Evolutionary conservation across 2,113 vertebrate species (phyloP), one percentile per base, ranked within the genome.

Genomic region (Anoura caudifer): DNA sequence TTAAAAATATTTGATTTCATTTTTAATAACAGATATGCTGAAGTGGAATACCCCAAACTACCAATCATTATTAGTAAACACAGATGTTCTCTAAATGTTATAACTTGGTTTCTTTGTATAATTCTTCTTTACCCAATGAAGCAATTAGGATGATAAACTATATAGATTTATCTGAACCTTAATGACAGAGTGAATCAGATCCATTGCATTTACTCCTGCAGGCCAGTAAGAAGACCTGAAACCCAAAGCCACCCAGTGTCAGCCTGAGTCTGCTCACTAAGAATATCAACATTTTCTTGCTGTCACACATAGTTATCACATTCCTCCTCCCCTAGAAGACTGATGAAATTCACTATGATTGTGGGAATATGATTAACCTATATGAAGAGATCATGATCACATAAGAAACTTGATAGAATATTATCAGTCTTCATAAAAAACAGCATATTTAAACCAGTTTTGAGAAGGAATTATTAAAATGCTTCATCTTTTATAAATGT

Each of bases 391-490:
- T 79, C 31, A 70, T 91, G 54, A 92, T 94, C 26, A 50, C n/a
- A 33, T 75, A 77, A 70, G 77, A 95, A 95, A 96, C 80, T 73
- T 47, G 36, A 81, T n/a, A 82, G 70, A 82, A 91, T 83, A 38
- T 92, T 91, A 92, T 73, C 50, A 76, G 33, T 76, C 73, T 91
- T n/a, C 45, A 80, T 88, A 73, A 93, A 89, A 84, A 95, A 28
- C 1, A 95, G 72, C 43, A 56, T 90, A 83, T 89, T 97, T 92
- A 91, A 96, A 90, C 52, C 47, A 41, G 76, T 85, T 87, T 61
- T 72, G 85, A 95, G 61, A 50, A 47, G n/a, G 52, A 95, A 94
- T 86, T 94, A 97, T 96, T 97, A 94, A 96, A 94, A 96, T 33
- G 20, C n/a, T 94, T 95, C 92, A 92, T 95, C 92, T 97, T 95